Evolutionary conservation across 2,797 vertebrate species (phyloP), one percentile per base, ranked within the genome.

Genomic region (Lophura swinhoii): DNA sequence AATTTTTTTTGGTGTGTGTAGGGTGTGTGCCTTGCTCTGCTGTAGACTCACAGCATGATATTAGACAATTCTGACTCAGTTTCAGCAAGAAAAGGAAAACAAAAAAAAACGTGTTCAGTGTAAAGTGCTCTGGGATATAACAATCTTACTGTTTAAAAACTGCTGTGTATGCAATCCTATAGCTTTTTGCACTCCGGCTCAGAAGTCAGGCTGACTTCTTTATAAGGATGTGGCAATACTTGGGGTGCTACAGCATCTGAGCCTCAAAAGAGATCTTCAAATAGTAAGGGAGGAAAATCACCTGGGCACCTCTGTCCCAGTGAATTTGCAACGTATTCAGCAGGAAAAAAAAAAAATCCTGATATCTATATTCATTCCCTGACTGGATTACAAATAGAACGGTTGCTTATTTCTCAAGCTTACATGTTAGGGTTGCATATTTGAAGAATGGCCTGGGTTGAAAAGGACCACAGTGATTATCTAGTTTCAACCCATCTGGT

Each of bases 81-180:
- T 62, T 56, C 51, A 46, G 10, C 8, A 62, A 64, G 37, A 90
- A 39, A 69, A 20, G 29, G 49, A 55, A 16, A 37, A 37, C 37
- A 37, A 49, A 64, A n/a, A 85, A 35, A 60, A 62, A 29, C 9
- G 1, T 56, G 16, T 13, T 55, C 37, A n/a, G 12, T 20, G 21
- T 62, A 63, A 86, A 75, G 28, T 51, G 28, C 3, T 18, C 37
- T 63, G 44, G 33, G 43, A 20, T 8, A 49, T 16, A 66, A 21
- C 9, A 28, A 69, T 8, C 3, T 23, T 72, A 69, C 43, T 91
- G 31, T 33, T 93, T 67, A 35, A 49, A 88, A 88, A 31, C 31
- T 31, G 11, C 33, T 56, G 33, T 24, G 49, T 37, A 6, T 1
- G 4, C 44, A 72, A 29, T 14, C 17, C 15, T 49, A 0, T 29